A percentile compares a stretch with the other conserved stretches of the same genome.
phyloP scores from a whole-genome alignment of 1,140 invertebrate genomes.

The Eriocheir sinensis region DNA sequence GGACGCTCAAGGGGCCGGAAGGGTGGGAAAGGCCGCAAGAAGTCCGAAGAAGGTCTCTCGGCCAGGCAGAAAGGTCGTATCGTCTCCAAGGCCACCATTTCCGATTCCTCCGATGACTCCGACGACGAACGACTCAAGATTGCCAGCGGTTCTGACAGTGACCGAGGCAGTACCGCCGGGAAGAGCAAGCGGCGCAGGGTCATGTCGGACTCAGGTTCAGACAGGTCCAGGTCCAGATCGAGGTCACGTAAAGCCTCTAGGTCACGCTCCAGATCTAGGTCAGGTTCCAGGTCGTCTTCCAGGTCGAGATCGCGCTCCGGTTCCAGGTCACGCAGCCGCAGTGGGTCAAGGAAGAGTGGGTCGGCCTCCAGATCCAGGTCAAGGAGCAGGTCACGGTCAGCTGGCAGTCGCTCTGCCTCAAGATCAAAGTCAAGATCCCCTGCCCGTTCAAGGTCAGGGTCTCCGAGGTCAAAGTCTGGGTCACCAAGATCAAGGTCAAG shows the following conservation, averaged over 20 bases:
- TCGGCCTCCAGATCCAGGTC: slow-evolving; percentile 82
- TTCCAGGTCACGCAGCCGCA: slow-evolving; percentile 80
- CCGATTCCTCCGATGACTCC: slow-evolving; percentile 91
- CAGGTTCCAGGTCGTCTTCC: slow-evolving; percentile 81
- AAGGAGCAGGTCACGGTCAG: slow-evolving; percentile 82
- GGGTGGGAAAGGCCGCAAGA: slow-evolving; percentile 80
- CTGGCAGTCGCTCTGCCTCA: slow-evolving; percentile 80
- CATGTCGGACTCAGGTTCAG: slow-evolving; percentile 81
- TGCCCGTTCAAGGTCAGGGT: slow-evolving; percentile 66
- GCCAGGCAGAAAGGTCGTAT: slow-evolving; percentile 93
- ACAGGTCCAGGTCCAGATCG: slow-evolving; percentile 81
- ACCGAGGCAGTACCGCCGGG: slow-evolving; percentile 82
- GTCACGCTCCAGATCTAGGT: slow-evolving; percentile 81
- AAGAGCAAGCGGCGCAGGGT: slow-evolving; percentile 81
- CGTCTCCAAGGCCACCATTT: slow-evolving; percentile 97
- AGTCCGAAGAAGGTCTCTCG: slow-evolving; percentile 84
- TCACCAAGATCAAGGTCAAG: slow-evolving; percentile 52
- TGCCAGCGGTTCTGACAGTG: slow-evolving; percentile 85
- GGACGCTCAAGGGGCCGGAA: slow-evolving; percentile 81
- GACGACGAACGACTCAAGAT: slow-evolving; percentile 84
- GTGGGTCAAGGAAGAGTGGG: slow-evolving; percentile 79
- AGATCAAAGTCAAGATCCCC: slow-evolving; percentile 77
- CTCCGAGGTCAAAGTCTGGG: slow-evolving; percentile 55
- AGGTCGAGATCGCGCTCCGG: slow-evolving; percentile 80
- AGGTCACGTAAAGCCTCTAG: slow-evolving; percentile 80